Base-by-base conservation (phyloP, 2,113 vertebrate genomes). In the Falco punctatus region DNA sequence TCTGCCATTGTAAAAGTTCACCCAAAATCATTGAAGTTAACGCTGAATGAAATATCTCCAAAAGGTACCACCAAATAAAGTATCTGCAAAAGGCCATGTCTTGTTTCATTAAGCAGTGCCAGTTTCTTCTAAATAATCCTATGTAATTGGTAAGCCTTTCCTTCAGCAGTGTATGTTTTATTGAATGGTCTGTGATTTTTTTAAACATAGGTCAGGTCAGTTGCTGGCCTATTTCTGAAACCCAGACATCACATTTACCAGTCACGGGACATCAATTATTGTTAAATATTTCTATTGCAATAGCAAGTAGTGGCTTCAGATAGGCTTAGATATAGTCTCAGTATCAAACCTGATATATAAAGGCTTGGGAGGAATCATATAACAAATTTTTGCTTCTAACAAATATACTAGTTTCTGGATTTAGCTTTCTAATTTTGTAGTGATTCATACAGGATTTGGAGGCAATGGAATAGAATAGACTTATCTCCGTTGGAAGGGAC, bases 1-100 rank as follows among this genome's bases (percentile, higher is more conserved):
- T 96, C 81, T 66, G 38, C 69, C 51, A 42, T 72, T 94, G 58
- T 92, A 64, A 92, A 94, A 96, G 62, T 96, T 95, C 72, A 77
- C 57, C 64, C 54, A 54, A 96, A 77, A 82, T 94, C 74, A 48
- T 86, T 92, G 89, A 89, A 83, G 74, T 95, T 97, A 71, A 59
- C 69, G 66, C 21, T 51, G 64, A 96, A 73, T 40, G 19, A 88
- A 73, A 28, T 81, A 64, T n/a, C 20, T 74, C 72, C 8, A 61
- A 40, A 88, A 88, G 44, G 58, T 73, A 66, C 33, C 33, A 91
- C 33, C 89, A 64, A 64, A 66, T 89, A 52, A 90, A 95, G 62
- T 92, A 51, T 13, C 55, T 94, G 38, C 55, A 55, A 86, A 93
- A 58, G 58, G 51, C 67, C 71, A 54, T 73, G 33, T 86, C 96